Evolutionary conservation across 2,113 vertebrate genomes (phyloP), one percentile per base, ranked within the genome.

Genomic region (Tyrannus savana): DNA sequence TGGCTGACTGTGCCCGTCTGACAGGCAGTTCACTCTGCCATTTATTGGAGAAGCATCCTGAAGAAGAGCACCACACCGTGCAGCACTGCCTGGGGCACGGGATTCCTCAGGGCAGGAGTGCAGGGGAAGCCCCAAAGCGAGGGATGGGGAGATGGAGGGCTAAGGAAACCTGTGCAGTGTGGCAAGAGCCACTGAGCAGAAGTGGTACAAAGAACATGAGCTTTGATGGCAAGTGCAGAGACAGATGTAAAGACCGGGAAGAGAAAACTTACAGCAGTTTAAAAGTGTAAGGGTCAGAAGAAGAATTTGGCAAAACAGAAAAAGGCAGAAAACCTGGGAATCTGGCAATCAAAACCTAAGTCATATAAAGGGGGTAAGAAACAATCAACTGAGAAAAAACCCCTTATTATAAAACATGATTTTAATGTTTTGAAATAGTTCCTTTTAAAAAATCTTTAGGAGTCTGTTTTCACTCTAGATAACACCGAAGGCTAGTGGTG

Each of bases 61-160:
- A 84, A 46, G 42, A 75, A 76, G 17, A 80, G n/a, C 62, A 39
- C 31, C 0, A 2, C 2, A 13, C 25, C 1, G 2, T 19, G 31
- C 58, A 84, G 64, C 41, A 28, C 39, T 8, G 0, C 21, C 66
- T 5, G 1, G 13, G 24, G 30, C 69, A 68, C 35, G 35, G 87
- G 46, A 52, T 14, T 62, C 44, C 50, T 62, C 0, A 0, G 79
- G 55, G 37, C 27, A 35, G 37, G 24, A 53, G 10, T 1, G 3
- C 28, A 14, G 10, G n/a, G 31, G 14, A 68, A 86, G 28, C 35
- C 59, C 18, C 41, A 25, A 5, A 89, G 53, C 42, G 33, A 84
- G 35, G 14, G 7, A 28, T 1, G 0, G 41, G 53, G 7, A 41
- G 53, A 55, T 0, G 0, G 91, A 69, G 22, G n/a, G 17, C 59